These are phyloP conservation scores for Aplysina aerophoba DNA, from an alignment of 37 sponge, comb jelly and placozoan genomes.

Conservation along the genomic window DNA sequence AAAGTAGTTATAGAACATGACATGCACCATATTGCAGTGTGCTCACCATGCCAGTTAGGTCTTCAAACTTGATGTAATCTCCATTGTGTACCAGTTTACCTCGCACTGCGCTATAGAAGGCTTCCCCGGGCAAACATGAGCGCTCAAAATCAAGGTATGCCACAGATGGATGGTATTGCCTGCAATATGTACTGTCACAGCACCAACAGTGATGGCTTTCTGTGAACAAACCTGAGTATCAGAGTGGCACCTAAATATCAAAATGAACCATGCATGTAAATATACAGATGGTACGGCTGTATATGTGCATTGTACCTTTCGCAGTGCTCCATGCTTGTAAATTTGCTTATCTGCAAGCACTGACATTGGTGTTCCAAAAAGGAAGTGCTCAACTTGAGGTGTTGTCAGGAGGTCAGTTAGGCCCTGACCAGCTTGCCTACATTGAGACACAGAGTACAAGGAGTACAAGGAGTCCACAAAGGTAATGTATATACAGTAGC, in stretches of 20 bases:
- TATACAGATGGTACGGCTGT: neutral
- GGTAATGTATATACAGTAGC: neutral
- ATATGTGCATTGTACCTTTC: slow-evolving; percentile 23
- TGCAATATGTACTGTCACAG: neutral
- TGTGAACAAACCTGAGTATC: neutral
- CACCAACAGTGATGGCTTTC: neutral
- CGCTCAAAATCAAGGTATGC: neutral
- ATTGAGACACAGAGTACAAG: too few relatives aligned
- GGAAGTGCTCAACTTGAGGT: slow-evolving; percentile 13
- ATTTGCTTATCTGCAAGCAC: slow-evolving; percentile 16
- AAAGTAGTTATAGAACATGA: too few relatives aligned
- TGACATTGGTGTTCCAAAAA: slow-evolving; percentile 23
- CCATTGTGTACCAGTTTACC: neutral
- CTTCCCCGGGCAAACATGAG: neutral
- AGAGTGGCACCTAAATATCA: too few relatives aligned
- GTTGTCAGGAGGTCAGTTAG: slow-evolving; percentile 4
- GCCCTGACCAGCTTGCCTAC: slow-evolving; percentile 19
- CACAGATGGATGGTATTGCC: neutral
- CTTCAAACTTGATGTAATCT: neutral
- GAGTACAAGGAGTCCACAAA: neutral
- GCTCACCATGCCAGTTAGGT: neutral
- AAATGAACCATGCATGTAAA: neutral
- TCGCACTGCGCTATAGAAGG: neutral
- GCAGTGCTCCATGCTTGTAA: slow-evolving; percentile 37
- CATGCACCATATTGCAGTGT: too few relatives aligned